These are phyloP conservation scores for Cossypha caffra DNA, from an alignment of 2,797 vertebrate species.

Conservation along the genomic window DNA sequence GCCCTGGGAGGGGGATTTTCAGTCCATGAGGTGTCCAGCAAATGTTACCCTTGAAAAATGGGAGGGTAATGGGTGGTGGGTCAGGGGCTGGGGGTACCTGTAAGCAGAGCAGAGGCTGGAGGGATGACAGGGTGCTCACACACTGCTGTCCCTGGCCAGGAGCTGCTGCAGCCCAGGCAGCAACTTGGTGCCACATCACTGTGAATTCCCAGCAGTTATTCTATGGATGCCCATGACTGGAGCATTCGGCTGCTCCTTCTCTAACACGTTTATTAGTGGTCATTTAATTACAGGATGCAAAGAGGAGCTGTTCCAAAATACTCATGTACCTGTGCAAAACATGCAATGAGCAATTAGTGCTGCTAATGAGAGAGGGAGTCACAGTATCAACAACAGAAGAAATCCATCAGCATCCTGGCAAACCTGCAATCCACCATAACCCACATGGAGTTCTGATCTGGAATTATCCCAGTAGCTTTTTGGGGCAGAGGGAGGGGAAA, in stretches of 20 bases:
- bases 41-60: background rate
- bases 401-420: background rate
- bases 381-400: background rate
- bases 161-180: background rate
- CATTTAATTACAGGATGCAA: background rate
- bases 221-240: background rate
- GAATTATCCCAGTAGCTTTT: background rate
- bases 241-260: background rate
- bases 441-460: background rate
- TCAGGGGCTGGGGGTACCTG: too few relatives aligned
- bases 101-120: fast-evolving
- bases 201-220: background rate
- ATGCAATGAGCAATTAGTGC: background rate
- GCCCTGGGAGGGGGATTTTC: background rate
- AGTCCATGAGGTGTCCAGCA: background rate
- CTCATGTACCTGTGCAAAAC: background rate
- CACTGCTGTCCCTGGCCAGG: fast-evolving
- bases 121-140: background rate
- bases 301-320: background rate
- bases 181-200: background rate
- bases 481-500: background rate
- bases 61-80: too few relatives aligned
- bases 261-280: fast-evolving
- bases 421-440: background rate
- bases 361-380: background rate